These are phyloP conservation scores for Macrochelys suwanniensis DNA, from an alignment of 2,797 vertebrate genomes.

Conservation along the genomic window DNA sequence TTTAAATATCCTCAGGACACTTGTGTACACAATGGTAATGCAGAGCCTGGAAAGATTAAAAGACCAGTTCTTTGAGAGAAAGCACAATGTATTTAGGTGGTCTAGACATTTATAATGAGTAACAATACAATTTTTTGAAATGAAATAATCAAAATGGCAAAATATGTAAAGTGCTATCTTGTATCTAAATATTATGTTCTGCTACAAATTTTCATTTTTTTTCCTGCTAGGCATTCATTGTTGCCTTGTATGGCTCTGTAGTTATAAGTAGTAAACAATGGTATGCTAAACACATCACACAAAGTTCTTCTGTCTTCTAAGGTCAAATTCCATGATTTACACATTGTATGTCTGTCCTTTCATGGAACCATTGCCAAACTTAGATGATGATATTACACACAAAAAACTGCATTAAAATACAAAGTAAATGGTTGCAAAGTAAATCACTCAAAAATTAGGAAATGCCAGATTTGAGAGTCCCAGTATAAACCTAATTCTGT, in stretches of 20 bases:
- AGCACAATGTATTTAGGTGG: neutral
- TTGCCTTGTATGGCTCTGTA: neutral
- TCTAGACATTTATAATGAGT: neutral
- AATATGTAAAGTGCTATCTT: neutral
- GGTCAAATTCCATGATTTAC: neutral
- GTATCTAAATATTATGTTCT: neutral
- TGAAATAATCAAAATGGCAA: neutral
- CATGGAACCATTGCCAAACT: neutral
- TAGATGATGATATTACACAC: neutral
- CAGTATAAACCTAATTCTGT: neutral
- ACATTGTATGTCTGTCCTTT: neutral
- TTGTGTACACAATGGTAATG: neutral
- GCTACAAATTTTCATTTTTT: neutral
- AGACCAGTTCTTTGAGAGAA: neutral
- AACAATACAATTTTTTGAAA: neutral
- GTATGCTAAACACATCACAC: neutral
- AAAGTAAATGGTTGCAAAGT: neutral
- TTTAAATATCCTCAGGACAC: neutral
- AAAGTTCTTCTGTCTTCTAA: neutral
- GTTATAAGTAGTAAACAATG: neutral
- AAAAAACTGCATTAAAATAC: neutral
- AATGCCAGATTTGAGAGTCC: slow-evolving; percentile 10
- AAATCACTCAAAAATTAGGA: neutral
- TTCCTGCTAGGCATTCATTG: accelerated
- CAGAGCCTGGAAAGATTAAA: neutral